These are phyloP conservation scores for Ceratoteleas bidentatus DNA, from an alignment of 1,140 invertebrate genomes.

Conservation along the genomic window DNA sequence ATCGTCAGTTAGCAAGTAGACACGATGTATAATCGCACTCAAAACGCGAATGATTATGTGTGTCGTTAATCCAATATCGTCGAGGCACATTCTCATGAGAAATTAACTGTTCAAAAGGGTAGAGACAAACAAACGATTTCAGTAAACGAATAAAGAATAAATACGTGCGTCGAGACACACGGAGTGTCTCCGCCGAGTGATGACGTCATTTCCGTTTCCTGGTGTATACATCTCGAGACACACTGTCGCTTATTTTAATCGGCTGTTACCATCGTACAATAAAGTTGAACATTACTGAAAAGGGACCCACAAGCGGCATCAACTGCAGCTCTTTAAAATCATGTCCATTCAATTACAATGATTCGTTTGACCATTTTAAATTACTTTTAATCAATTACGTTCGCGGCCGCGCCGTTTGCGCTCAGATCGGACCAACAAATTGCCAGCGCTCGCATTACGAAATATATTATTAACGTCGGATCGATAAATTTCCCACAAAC, in stretches of 20 bases:
- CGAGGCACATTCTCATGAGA: constrained; percentile 48
- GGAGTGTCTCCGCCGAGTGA: constrained; percentile 33
- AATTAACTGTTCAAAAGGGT: constrained; percentile 29
- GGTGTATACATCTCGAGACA: constrained; percentile 63
- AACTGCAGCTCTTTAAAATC: constrained; percentile 50
- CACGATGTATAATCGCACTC: constrained; percentile 16
- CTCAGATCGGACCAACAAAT: constrained; percentile 33
- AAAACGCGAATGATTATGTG: constrained; percentile 17
- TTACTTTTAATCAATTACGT: constrained; percentile 49
- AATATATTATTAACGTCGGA: constrained; percentile 32
- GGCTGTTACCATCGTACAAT: constrained; percentile 48
- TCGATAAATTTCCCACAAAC: constrained; percentile 54
- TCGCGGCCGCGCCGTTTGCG: constrained; percentile 10
- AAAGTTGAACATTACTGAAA: constrained; percentile 46
- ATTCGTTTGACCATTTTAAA: constrained; percentile 49
- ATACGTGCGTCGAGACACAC: constrained; percentile 62
- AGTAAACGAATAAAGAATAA: constrained; percentile 68
- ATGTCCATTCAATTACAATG: constrained; percentile 51
- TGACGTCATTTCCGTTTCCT: constrained; percentile 70
- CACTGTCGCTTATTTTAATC: constrained; percentile 69
- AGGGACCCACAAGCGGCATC: constrained; percentile 47
- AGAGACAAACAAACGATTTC: constrained; percentile 63
- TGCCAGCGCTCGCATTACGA: constrained; percentile 15
- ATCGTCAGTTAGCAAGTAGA: background rate
- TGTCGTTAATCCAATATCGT: constrained; percentile 46